Conservation (phyloP, 1,140 invertebrate species). For the Neotoxoptera formosana region DNA sequence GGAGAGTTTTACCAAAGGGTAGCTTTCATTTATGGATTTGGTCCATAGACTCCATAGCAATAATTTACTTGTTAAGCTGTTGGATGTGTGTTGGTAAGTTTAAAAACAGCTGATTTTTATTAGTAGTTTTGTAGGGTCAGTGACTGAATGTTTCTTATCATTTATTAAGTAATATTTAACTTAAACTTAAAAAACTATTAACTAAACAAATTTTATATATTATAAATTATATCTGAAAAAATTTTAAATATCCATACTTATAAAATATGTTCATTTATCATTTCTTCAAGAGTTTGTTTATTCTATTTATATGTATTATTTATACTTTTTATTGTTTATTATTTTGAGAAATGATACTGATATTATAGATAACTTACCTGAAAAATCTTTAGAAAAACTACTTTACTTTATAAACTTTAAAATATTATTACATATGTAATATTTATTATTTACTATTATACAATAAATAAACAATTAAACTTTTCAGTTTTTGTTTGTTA, state of each 20-base stretch:
- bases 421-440: neutral
- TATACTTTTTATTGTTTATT: neutral
- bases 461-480: neutral
- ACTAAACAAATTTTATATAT: neutral
- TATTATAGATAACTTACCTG: neutral
- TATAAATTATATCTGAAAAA: neutral
- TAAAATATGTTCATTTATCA: neutral
- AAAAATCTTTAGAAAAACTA: neutral
- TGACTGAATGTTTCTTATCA: neutral
- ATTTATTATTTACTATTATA: neutral
- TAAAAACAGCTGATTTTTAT: neutral
- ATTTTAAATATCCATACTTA: neutral
- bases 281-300: neutral
- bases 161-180: neutral
- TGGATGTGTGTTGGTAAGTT: neutral
- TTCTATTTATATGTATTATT: neutral
- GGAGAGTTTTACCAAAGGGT: slow-evolving; percentile 71
- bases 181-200: neutral
- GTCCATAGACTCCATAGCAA: slow-evolving; percentile 62
- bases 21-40: slow-evolving; percentile 69
- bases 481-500: neutral
- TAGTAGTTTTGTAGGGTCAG: neutral
- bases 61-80: neutral
- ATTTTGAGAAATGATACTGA: neutral
- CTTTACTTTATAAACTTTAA: neutral